Evolutionary conservation across 2,797 vertebrate genomes (phyloP), one percentile per base, ranked within the genome.

Genomic region (Danio choprae): DNA sequence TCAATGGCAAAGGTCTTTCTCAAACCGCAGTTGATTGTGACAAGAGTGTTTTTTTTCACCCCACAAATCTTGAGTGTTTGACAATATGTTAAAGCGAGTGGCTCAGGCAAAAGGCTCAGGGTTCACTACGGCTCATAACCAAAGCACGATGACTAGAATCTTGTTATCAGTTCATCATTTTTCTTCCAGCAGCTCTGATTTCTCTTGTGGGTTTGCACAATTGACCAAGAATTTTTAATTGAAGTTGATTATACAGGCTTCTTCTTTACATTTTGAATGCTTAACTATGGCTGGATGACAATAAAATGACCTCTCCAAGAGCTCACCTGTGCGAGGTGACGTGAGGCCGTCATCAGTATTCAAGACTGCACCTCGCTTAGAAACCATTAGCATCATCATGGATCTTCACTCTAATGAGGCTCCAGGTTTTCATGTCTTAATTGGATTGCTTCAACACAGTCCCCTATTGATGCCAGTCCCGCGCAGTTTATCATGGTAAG

Each of bases 401-500:
- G 90, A 91, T 92, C 79, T 93, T 89, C 87, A 89, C 89, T 89
- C 89, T 95, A 94, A 94, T 93, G 91, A 93, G 91, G 88, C 89
- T 89, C 88, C 85, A 86, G 88, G 89, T 93, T 92, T 94, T 89
- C 69, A 88, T 89, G 86, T 90, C 88, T 92, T 94, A 94, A 94
- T 95, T 94, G 92, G 92, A 92, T 93, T 92, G 91, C 91, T 91
- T 93, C 90, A 84, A 90, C 88, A 90, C 86, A 88, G 92, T 91
- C 93, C 91, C 90, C 92, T 93, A 94, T 94, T 94, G 93, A 94
- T 94, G 93, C 92, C 91, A 92, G 89, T 90, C 92, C 91, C 92
- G 90, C 92, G 92, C 84, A 92, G 92, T 94, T 93, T 93, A 94
- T 94, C 92, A 94, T 90, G 91, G 91, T 93, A 93, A 94, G 92